Evolutionary conservation across 1,140 invertebrate species (phyloP).

Genomic region (Phymastichus coffea): DNA sequence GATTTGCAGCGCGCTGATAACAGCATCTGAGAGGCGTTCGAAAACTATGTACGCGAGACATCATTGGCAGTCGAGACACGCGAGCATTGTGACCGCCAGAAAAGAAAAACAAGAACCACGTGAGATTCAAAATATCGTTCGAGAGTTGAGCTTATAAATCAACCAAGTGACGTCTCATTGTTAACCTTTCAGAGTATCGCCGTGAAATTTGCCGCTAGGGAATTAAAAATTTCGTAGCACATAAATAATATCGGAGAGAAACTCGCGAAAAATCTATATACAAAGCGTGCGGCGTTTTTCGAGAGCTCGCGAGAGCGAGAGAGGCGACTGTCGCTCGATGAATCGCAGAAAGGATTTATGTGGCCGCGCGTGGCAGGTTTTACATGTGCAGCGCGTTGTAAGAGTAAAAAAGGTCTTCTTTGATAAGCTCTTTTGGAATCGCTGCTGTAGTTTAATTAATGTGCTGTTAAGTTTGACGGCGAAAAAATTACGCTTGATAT

Average conservation of each 20-base stretch:
- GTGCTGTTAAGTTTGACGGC: neutral
- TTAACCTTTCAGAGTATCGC: neutral
- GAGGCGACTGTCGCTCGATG: neutral
- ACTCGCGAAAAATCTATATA: too few species aligned
- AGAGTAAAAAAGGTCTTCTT: neutral
- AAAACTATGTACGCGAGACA: neutral
- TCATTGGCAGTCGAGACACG: neutral
- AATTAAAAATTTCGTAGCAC: slow-evolving; percentile 24
- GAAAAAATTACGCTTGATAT: too few species aligned
- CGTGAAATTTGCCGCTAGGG: slow-evolving; percentile 18
- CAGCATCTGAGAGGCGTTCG: too few species aligned
- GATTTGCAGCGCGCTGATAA: too few species aligned
- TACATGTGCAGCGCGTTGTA: neutral
- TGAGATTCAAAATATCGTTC: slow-evolving; percentile 48
- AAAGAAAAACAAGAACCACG: slow-evolving; percentile 41
- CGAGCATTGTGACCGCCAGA: slow-evolving; percentile 11
- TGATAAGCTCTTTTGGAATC: slow-evolving; percentile 19
- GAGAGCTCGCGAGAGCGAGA: neutral
- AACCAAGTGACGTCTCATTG: slow-evolving; percentile 24
- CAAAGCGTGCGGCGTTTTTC: too few species aligned
- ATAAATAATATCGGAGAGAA: slow-evolving; percentile 19
- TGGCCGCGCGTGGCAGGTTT: neutral
- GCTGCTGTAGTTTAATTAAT: slow-evolving; percentile 18
- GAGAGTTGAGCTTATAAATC: slow-evolving; percentile 49
- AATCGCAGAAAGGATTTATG: slow-evolving; percentile 26